A percentile compares a stretch with the other conserved stretches of the same genome.
These are phyloP conservation scores for Pan paniscus DNA, from an alignment of 2,113 vertebrate genomes.

Conservation along the genomic window DNA sequence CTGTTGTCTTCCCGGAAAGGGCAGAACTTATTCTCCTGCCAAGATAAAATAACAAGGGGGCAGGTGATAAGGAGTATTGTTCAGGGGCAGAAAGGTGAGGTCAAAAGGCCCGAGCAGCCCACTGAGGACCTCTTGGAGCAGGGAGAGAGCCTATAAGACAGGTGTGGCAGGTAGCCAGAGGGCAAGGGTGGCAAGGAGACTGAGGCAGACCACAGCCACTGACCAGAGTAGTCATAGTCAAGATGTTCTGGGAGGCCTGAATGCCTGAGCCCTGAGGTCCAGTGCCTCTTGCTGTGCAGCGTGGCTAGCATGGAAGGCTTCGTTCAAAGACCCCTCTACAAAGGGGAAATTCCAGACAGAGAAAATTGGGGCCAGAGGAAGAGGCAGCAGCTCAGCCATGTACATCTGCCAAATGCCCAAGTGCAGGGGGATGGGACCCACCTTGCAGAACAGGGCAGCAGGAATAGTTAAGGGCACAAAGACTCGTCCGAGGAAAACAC, in stretches of 20 bases:
- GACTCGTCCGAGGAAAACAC: not conserved
- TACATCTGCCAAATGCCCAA: not conserved
- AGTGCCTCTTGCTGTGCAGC: fast-evolving
- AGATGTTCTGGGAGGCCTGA: not conserved
- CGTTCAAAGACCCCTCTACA: not conserved
- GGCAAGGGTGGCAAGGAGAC: not conserved
- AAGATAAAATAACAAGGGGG: not conserved
- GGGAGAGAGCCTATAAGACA: not conserved
- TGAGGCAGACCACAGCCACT: fast-evolving
- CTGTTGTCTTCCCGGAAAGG: not conserved
- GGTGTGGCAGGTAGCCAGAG: not conserved
- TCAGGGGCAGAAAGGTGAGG: not conserved
- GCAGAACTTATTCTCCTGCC: not conserved
- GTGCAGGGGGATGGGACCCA: too few relatives aligned
- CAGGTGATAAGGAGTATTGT: not conserved
- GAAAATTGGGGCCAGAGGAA: not conserved
- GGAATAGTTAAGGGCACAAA: not conserved
- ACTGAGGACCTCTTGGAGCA: not conserved
- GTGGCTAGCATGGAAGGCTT: fast-evolving
- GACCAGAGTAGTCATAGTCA: too few relatives aligned
- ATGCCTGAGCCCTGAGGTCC: too few relatives aligned
- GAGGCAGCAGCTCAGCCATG: not conserved
- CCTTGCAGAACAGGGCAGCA: not conserved
- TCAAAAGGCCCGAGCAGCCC: fast-evolving
- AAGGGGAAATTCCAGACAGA: not conserved